A percentile compares a stretch with the other conserved stretches of the same genome.
Evolutionary conservation across 1,140 invertebrate genomes (phyloP).

Genomic region (Ericerus pela): DNA sequence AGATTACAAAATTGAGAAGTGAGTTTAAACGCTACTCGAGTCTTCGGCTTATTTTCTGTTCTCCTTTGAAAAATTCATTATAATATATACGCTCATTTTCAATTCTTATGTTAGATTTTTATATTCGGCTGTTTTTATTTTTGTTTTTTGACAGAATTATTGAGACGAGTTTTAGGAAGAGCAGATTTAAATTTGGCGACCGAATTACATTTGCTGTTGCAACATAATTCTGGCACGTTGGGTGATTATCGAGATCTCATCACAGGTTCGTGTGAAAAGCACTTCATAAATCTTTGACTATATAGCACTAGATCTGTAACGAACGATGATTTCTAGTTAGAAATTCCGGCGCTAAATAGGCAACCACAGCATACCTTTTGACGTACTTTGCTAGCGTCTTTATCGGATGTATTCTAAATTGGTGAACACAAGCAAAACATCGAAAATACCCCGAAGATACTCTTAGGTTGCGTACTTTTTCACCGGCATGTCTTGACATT

Average conservation of each 20-base stretch:
- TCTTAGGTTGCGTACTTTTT: too few relatives aligned
- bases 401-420: too few relatives aligned
- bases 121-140: background rate
- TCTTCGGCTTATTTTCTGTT: background rate
- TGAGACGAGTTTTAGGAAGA: constrained; percentile 24
- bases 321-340: too few relatives aligned
- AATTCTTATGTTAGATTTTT: background rate
- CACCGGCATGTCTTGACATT: too few relatives aligned
- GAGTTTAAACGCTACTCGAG: too few relatives aligned
- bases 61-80: background rate
- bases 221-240: constrained; percentile 24
- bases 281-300: background rate
- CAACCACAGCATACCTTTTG: too few relatives aligned
- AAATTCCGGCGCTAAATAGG: too few relatives aligned
- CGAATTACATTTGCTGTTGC: constrained; percentile 25
- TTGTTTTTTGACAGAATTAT: constrained; percentile 11
- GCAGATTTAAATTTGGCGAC: constrained; percentile 25
- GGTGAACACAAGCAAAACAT: too few relatives aligned
- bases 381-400: too few relatives aligned
- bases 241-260: constrained; percentile 25
- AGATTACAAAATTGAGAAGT: too few relatives aligned
- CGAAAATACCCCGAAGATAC: too few relatives aligned
- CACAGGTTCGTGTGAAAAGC: constrained; percentile 20
- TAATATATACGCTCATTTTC: background rate
- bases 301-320: too few relatives aligned